Conservation (phyloP, 2,797 vertebrate genomes). For the Hapalemur alaotrensis region DNA sequence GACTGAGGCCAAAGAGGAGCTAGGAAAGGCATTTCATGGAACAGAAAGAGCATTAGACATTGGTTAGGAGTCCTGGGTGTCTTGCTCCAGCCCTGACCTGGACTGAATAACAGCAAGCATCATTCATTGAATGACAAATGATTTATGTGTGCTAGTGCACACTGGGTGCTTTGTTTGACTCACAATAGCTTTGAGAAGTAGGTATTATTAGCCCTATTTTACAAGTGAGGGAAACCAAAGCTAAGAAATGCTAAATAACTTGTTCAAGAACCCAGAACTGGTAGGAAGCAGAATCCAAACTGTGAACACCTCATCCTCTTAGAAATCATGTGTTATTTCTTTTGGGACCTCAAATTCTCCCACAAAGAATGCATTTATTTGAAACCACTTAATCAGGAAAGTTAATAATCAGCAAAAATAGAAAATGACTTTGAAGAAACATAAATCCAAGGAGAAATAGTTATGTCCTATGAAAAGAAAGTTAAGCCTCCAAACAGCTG, state of each 20-base stretch:
- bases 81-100: background rate
- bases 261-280: background rate
- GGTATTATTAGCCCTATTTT: background rate
- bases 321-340: background rate
- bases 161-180: background rate
- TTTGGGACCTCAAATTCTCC: background rate
- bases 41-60: background rate
- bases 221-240: background rate
- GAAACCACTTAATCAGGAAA: background rate
- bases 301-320: background rate
- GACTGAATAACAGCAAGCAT: background rate
- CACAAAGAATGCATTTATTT: background rate
- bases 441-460: background rate
- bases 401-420: background rate
- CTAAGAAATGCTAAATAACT: background rate
- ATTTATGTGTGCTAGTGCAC: background rate
- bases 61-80: background rate
- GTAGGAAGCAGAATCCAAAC: background rate
- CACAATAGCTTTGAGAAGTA: background rate
- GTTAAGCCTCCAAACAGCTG: background rate
- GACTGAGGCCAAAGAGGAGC: background rate
- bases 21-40: background rate
- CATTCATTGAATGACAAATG: fast-evolving
- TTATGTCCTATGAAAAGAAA: background rate
- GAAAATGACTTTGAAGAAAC: background rate